Conservation (phyloP, 2,888 invertebrate genomes). For the Trichogramma dendrolimi region DNA sequence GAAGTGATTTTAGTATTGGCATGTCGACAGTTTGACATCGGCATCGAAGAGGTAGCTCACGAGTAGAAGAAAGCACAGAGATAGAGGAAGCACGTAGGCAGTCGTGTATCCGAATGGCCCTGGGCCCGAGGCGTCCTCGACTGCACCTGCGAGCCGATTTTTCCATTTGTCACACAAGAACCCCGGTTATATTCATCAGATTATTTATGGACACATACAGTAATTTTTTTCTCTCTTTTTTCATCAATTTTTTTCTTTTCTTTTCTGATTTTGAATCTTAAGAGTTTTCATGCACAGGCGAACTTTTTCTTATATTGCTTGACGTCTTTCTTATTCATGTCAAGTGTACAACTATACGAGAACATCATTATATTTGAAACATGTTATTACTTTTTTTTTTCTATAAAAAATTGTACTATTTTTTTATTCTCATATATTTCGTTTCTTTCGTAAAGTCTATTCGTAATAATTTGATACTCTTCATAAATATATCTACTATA, state of each 20-base stretch:
- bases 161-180: not conserved
- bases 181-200: not conserved
- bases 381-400: not conserved
- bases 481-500: too few relatives aligned
- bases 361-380: not conserved
- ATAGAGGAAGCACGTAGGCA: slow-evolving; percentile 52
- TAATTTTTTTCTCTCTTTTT: slow-evolving; percentile 31
- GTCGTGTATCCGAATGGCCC: slow-evolving; percentile 48
- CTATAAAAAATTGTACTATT: slow-evolving; percentile 22
- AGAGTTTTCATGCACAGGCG: too few relatives aligned
- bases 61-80: slow-evolving; percentile 53
- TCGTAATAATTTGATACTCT: too few relatives aligned
- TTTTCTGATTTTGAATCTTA: not conserved
- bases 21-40: slow-evolving; percentile 51
- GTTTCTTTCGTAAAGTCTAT: too few relatives aligned
- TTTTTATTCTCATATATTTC: not conserved
- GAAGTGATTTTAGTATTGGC: slow-evolving; percentile 32
- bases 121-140: slow-evolving; percentile 49
- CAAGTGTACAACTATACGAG: not conserved
- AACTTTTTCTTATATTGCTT: not conserved
- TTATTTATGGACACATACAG: slow-evolving; percentile 22
- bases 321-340: not conserved
- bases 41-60: slow-evolving; percentile 48
- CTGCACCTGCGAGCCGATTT: slow-evolving; percentile 50
- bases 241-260: not conserved